Conservation (phyloP, 2,797 vertebrate genomes). For the Ammospiza maritima region DNA sequence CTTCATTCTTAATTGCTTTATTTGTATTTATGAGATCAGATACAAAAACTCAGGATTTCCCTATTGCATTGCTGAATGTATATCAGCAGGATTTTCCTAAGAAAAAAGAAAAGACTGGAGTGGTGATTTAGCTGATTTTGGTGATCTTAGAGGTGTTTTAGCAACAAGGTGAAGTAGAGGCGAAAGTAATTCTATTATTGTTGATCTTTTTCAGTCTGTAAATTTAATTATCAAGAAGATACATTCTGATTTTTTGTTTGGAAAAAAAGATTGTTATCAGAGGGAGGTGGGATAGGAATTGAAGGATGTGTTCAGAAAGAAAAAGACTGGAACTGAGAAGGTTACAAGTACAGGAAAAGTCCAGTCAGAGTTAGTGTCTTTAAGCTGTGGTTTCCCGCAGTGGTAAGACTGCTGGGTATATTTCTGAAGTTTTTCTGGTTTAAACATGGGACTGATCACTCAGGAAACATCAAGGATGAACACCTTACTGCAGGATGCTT, state of each 20-base stretch:
- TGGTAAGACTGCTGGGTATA: background rate
- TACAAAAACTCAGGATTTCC: background rate
- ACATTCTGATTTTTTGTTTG: background rate
- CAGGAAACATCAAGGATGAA: background rate
- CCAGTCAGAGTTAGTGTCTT: background rate
- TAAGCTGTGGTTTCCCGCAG: background rate
- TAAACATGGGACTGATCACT: background rate
- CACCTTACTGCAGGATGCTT: background rate
- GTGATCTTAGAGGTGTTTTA: background rate
- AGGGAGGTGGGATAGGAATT: background rate
- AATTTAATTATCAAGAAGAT: background rate
- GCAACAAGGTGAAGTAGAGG: background rate
- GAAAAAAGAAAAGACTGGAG: background rate
- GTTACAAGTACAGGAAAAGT: background rate
- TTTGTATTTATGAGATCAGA: background rate
- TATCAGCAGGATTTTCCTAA: background rate
- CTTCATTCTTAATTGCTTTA: background rate
- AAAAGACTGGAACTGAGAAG: background rate
- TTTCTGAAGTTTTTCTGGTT: background rate
- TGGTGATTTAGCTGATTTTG: no score
- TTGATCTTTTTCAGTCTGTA: background rate
- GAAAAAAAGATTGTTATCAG: background rate
- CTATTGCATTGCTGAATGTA: background rate
- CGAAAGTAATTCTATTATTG: background rate
- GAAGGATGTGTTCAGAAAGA: background rate